Conservation (phyloP, 2,797 vertebrate genomes). For the Acestrorhynchus altus region DNA sequence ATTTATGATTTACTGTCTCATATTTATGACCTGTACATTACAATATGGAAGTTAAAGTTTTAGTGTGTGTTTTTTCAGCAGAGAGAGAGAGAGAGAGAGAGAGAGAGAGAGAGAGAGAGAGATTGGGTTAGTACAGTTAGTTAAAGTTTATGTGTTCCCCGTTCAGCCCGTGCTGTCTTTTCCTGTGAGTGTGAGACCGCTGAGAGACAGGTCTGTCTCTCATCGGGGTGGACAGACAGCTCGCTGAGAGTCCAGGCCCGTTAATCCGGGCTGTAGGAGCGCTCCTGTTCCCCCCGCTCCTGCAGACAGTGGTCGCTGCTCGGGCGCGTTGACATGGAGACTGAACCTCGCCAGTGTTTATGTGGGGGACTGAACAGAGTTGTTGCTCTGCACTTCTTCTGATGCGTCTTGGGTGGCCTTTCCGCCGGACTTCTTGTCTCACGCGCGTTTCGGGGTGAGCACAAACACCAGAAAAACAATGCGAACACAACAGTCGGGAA, state of each 20-base stretch:
- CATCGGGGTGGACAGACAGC: constrained; percentile 6
- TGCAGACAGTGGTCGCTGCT: constrained; percentile 74
- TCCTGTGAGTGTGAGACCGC: background rate
- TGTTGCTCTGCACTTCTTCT: constrained; percentile 42
- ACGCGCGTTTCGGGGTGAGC: constrained; percentile 39
- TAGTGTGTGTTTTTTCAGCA: too few species aligned
- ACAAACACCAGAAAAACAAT: constrained; percentile 65
- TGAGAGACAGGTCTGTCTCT: background rate
- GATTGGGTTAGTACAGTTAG: too few species aligned
- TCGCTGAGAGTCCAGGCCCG: constrained; percentile 6
- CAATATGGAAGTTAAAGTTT: too few species aligned
- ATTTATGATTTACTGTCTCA: too few species aligned
- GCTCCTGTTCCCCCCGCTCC: constrained; percentile 74
- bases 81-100: too few species aligned
- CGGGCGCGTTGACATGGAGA: constrained; percentile 80
- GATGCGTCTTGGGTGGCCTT: constrained; percentile 39
- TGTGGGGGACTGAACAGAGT: constrained; percentile 66
- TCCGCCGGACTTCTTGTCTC: constrained; percentile 6
- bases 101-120: too few species aligned
- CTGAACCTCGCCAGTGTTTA: constrained; percentile 65
- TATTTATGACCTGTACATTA: too few species aligned
- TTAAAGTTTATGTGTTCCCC: too few species aligned
- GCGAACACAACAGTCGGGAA: constrained; percentile 54
- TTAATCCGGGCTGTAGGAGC: constrained; percentile 40
- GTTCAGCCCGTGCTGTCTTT: too few species aligned